These are phyloP conservation scores for Gymnoscopelus braueri DNA, from an alignment of 2,797 vertebrate species.

Conservation along the genomic window DNA sequence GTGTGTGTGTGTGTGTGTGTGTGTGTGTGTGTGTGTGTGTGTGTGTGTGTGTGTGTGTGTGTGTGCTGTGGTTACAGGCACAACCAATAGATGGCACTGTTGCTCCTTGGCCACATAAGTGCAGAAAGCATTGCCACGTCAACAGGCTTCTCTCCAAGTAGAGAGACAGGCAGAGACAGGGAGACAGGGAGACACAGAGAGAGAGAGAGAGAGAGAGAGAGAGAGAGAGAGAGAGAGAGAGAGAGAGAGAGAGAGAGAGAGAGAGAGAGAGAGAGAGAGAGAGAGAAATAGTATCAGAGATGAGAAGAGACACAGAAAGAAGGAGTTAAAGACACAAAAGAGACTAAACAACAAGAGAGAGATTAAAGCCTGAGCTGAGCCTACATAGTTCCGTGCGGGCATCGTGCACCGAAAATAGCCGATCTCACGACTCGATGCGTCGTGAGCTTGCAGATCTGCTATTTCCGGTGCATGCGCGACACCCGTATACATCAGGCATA, in stretches of 20 bases:
- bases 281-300: constrained; percentile 12
- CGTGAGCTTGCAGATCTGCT: too few relatives aligned
- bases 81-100: constrained; percentile 80
- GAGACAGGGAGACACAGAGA: too few relatives aligned
- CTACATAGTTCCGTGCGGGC: too few relatives aligned
- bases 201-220: too few relatives aligned
- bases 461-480: neutral
- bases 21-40: constrained; percentile 18
- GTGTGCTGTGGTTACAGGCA: neutral
- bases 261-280: constrained; percentile 30
- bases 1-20: constrained; percentile 7
- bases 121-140: constrained; percentile 41
- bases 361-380: neutral
- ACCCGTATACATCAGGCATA: neutral
- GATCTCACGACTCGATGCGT: too few relatives aligned
- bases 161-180: too few relatives aligned
- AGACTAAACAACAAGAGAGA: constrained; percentile 24
- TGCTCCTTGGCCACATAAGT: constrained; percentile 54
- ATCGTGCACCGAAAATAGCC: too few relatives aligned
- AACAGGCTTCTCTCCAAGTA: constrained; percentile 64
- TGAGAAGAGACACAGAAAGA: constrained; percentile 7
- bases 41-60: constrained; percentile 10
- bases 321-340: neutral
- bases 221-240: constrained; percentile 33
- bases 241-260: constrained; percentile 2